phyloP scores from a whole-genome alignment of 2,888 invertebrate genomes.

The Steromphala cineraria region DNA sequence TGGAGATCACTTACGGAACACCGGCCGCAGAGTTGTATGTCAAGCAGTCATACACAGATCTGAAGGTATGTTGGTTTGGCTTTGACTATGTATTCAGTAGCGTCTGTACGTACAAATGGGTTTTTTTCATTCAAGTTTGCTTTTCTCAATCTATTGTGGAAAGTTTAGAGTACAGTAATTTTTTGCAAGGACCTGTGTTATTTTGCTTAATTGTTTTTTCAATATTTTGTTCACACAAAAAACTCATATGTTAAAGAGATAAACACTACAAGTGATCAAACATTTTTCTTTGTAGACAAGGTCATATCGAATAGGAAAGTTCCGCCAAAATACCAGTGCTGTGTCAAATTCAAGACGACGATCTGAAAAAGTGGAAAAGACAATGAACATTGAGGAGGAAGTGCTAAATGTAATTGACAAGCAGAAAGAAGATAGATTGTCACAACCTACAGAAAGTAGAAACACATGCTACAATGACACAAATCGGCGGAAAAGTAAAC shows the following conservation, averaged over 20 bases:
- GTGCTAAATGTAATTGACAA: not conserved
- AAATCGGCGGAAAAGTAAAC: not conserved
- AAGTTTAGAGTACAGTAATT: no score
- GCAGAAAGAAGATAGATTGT: not conserved
- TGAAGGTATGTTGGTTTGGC: not conserved
- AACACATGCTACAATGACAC: not conserved
- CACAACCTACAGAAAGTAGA: not conserved
- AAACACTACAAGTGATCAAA: no score
- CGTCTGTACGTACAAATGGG: no score
- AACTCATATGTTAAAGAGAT: no score
- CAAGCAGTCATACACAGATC: not conserved
- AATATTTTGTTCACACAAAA: no score
- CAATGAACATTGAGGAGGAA: not conserved
- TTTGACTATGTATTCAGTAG: no score
- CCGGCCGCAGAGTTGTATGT: conserved; percentile 31
- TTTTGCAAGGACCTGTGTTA: no score
- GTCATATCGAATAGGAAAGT: not conserved
- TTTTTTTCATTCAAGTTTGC: no score
- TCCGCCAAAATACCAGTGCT: not conserved
- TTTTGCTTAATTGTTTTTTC: no score
- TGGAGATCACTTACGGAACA: conserved; percentile 36
- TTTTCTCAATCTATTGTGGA: no score
- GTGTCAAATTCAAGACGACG: not conserved
- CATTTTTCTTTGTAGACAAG: not conserved
- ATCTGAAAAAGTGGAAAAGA: not conserved